A percentile compares a stretch with the other conserved stretches of the same genome.
These are phyloP conservation scores for Sylvia borin DNA, from an alignment of 2,797 vertebrate genomes.

Conservation along the genomic window DNA sequence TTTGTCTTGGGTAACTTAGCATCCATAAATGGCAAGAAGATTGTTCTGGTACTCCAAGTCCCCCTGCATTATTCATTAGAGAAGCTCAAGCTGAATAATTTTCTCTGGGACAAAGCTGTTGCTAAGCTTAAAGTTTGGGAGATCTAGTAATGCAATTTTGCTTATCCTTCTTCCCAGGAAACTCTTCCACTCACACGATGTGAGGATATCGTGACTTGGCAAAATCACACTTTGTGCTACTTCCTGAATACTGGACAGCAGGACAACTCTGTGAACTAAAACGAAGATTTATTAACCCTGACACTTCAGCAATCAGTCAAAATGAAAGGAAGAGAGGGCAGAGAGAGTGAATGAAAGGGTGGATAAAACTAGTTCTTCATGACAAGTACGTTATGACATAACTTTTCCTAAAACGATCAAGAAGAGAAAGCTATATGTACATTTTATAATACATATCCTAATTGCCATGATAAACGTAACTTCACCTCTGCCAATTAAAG, in stretches of 20 bases:
- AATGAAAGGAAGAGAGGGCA: conserved; percentile 15
- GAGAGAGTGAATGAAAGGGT: not conserved
- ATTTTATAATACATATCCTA: not conserved
- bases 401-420: not conserved
- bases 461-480: not conserved
- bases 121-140: conserved; percentile 87
- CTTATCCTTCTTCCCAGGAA: conserved; percentile 80
- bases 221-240: conserved; percentile 54
- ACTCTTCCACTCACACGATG: conserved; percentile 77
- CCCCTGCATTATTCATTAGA: conserved; percentile 82
- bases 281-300: conserved; percentile 53
- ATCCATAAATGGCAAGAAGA: conserved; percentile 77
- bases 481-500: not conserved
- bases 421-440: not conserved
- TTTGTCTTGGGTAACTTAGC: conserved; percentile 79
- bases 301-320: conserved; percentile 17
- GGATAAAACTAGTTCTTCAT: not conserved
- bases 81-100: conserved; percentile 78
- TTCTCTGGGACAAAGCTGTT: conserved; percentile 91
- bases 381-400: not conserved
- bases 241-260: conserved; percentile 68
- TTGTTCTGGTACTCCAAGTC: conserved; percentile 77
- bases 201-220: conserved; percentile 65
- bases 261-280: conserved; percentile 44
- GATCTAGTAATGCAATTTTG: conserved; percentile 86